Percentiles rank a stretch among this genome's conserved stretches.
phyloP scores from a whole-genome alignment of 2,888 invertebrate species.

The Apodemia zela region DNA sequence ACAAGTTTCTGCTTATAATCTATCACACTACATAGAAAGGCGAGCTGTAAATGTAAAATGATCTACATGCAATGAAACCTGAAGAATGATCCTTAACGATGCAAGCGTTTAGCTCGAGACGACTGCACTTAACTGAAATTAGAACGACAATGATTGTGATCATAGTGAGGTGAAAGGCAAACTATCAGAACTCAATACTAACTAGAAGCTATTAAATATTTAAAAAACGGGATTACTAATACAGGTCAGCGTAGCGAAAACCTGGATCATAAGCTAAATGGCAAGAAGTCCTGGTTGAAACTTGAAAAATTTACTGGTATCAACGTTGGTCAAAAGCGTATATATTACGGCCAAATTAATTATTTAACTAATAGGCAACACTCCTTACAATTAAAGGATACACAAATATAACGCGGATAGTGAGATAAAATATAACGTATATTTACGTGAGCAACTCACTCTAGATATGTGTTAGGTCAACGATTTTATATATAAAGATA shows the following conservation, averaged over 20 bases:
- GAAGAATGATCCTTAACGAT: constrained; percentile 50
- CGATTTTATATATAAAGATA: no score
- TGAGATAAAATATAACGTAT: no score
- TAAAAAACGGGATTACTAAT: background rate
- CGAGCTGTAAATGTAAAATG: constrained; percentile 8
- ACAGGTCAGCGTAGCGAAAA: background rate
- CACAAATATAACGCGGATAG: no score
- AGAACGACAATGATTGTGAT: constrained; percentile 40
- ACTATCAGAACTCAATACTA: constrained; percentile 18
- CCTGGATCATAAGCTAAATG: background rate
- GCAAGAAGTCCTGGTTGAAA: no score
- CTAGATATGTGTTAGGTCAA: no score
- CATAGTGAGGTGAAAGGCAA: constrained; percentile 27
- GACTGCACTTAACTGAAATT: constrained; percentile 58
- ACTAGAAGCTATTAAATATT: background rate
- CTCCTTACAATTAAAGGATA: no score
- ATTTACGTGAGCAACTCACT: no score
- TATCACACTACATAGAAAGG: background rate
- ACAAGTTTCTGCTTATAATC: background rate
- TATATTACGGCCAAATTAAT: no score
- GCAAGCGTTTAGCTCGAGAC: constrained; percentile 53
- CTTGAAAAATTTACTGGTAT: no score
- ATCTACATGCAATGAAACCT: constrained; percentile 40
- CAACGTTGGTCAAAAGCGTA: no score
- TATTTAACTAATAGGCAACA: no score